phyloP scores from a whole-genome alignment of 2,797 vertebrate genomes.

The Malacoctenus gilli region DNA sequence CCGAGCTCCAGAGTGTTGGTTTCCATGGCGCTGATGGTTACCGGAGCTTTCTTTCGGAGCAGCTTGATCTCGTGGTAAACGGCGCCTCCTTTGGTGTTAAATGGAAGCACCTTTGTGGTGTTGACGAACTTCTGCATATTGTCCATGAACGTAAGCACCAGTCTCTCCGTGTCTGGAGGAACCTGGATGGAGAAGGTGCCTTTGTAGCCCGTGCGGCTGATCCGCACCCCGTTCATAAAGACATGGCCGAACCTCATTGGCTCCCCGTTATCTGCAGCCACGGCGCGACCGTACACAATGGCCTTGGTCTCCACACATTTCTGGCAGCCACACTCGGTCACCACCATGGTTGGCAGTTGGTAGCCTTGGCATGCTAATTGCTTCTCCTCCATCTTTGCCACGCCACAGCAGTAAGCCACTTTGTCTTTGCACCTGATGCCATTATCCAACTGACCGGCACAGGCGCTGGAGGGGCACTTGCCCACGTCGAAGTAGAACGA shows the following conservation, averaged over 20 bases:
- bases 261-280: conserved; percentile 91
- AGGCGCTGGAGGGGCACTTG: conserved; percentile 85
- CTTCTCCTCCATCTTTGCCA: conserved; percentile 86
- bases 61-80: conserved; percentile 96
- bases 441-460: conserved; percentile 87
- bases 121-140: conserved; percentile 96
- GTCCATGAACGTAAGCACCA: conserved; percentile 96
- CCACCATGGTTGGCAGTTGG: conserved; percentile 89
- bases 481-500: conserved; percentile 93
- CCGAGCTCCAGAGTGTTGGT: conserved; percentile 90
- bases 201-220: conserved; percentile 96
- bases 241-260: conserved; percentile 96
- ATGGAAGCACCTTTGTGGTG: conserved; percentile 95
- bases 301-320: conserved; percentile 89
- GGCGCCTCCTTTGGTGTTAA: conserved; percentile 90
- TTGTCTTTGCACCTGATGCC: conserved; percentile 92
- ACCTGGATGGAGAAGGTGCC: conserved; percentile 94
- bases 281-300: conserved; percentile 87
- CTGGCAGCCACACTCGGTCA: conserved; percentile 88
- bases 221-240: conserved; percentile 88
- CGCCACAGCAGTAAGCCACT: conserved; percentile 89
- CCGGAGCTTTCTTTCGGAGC: conserved; percentile 87
- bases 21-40: conserved; percentile 85
- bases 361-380: conserved; percentile 90
- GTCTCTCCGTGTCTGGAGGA: conserved; percentile 87